These are phyloP conservation scores for Cotesia glomerata DNA, from an alignment of 1,140 invertebrate species.

Conservation along the genomic window DNA sequence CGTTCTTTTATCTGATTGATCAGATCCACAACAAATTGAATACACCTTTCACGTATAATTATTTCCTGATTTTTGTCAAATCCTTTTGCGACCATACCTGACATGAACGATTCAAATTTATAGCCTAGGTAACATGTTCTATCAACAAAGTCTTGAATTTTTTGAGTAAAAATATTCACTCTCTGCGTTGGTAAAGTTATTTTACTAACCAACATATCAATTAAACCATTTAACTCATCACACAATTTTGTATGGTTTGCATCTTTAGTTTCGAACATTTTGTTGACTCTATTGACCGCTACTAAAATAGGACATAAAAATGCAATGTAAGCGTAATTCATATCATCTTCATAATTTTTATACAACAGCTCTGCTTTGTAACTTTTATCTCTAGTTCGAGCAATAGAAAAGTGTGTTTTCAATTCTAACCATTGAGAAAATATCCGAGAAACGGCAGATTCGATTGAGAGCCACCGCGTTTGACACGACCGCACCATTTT, in stretches of 20 bases:
- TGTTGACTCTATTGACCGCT: slow-evolving; percentile 24
- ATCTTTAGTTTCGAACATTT: slow-evolving; percentile 17
- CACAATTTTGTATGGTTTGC: slow-evolving; percentile 17
- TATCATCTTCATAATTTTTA: slow-evolving; percentile 7
- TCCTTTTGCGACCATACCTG: not conserved
- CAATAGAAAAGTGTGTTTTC: slow-evolving; percentile 27
- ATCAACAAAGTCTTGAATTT: slow-evolving; percentile 14
- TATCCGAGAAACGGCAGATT: slow-evolving; percentile 15
- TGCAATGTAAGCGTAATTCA: slow-evolving; percentile 20
- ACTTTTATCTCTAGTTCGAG: slow-evolving; percentile 10
- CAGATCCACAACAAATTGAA: slow-evolving; percentile 3
- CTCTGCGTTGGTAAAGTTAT: slow-evolving; percentile 6
- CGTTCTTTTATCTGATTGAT: slow-evolving; percentile 1
- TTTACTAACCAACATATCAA: slow-evolving; percentile 8
- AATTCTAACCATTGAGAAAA: slow-evolving; percentile 25
- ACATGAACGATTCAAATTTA: slow-evolving; percentile 10
- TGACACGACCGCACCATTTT: slow-evolving; percentile 45
- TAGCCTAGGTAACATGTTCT: slow-evolving; percentile 22
- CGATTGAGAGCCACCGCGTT: slow-evolving; percentile 42
- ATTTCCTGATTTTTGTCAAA: not conserved
- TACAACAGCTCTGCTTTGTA: slow-evolving; percentile 16
- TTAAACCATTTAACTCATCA: slow-evolving; percentile 22
- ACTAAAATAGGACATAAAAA: slow-evolving; percentile 15
- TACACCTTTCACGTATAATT: not conserved
- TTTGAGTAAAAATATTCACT: slow-evolving; percentile 9